Evolutionary conservation across 2,113 vertebrate genomes (phyloP).

Genomic region (Pyxicephalus adspersus): DNA sequence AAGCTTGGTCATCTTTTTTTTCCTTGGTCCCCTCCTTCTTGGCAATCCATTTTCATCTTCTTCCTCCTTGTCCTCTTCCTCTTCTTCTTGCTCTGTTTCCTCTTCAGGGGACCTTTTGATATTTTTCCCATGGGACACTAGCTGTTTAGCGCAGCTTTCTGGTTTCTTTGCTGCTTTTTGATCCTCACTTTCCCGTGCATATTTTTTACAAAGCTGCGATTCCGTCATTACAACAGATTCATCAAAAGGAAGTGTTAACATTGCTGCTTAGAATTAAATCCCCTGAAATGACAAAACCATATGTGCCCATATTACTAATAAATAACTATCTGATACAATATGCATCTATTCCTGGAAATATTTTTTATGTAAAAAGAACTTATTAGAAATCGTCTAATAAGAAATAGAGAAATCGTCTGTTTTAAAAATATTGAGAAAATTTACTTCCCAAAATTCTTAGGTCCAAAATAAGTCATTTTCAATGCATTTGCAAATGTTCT

Average conservation of each 20-base stretch:
- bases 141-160: constrained; percentile 77
- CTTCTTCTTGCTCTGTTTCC: constrained; percentile 86
- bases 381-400: constrained; percentile 4
- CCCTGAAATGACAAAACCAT: constrained; percentile 75
- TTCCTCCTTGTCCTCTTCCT: constrained; percentile 85
- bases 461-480: neutral
- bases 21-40: constrained; percentile 87
- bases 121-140: constrained; percentile 76
- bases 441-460: neutral
- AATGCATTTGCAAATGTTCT: neutral
- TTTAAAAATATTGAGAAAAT: constrained; percentile 43
- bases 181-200: constrained; percentile 84
- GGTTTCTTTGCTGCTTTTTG: constrained; percentile 83
- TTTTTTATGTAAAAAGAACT: no score
- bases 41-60: constrained; percentile 85
- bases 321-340: no score
- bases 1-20: constrained; percentile 88
- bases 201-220: constrained; percentile 90
- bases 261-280: constrained; percentile 81
- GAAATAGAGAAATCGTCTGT: no score
- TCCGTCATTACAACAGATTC: constrained; percentile 92
- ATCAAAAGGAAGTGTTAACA: constrained; percentile 98
- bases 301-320: constrained; percentile 8
- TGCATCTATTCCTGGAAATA: no score
- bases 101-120: constrained; percentile 83